Evolutionary conservation across 2,888 invertebrate genomes (phyloP).

Genomic region (Hipparchia sbordonii): DNA sequence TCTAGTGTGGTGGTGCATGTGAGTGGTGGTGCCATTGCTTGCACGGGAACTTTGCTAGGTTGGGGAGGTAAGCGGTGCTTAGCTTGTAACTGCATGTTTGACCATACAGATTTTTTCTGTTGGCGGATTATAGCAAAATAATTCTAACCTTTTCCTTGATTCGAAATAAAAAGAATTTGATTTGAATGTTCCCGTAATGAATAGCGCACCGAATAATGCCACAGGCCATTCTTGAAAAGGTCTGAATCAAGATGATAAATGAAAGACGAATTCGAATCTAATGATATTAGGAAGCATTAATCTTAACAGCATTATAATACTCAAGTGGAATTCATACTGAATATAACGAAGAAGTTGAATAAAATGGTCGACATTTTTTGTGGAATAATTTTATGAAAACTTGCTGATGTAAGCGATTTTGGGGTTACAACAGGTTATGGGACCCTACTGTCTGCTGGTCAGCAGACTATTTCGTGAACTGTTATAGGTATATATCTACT

Average conservation of each 20-base stretch:
- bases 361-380: background rate
- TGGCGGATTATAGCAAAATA: no score
- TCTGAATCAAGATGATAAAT: conserved; percentile 20
- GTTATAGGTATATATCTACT: no score
- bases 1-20: no score
- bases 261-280: conserved; percentile 10
- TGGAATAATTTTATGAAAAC: background rate
- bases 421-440: no score
- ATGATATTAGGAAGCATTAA: conserved; percentile 21
- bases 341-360: background rate
- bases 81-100: no score
- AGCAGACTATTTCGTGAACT: no score
- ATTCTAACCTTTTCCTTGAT: background rate
- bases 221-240: conserved; percentile 10
- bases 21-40: no score
- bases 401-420: background rate
- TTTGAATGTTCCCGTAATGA: conserved; percentile 10
- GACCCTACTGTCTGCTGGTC: no score
- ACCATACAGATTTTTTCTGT: no score
- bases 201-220: conserved; percentile 4
- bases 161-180: background rate
- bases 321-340: conserved; percentile 3
- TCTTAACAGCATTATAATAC: conserved; percentile 14
- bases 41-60: no score
- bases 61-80: no score